phyloP scores from a whole-genome alignment of 1,140 invertebrate genomes.

The Drosophila pachea region DNA sequence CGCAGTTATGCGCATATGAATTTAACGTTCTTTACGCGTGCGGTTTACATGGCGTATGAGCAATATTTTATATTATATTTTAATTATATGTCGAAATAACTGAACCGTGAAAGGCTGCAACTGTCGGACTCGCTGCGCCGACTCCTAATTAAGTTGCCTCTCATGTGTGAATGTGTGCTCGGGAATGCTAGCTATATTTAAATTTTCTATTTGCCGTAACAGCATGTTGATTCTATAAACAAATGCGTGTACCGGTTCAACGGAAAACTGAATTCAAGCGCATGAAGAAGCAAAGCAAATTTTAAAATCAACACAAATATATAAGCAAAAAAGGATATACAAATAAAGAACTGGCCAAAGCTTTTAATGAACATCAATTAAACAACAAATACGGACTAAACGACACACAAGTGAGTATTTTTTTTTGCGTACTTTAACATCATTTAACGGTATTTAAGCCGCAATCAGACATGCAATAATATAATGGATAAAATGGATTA shows the following conservation, averaged over 20 bases:
- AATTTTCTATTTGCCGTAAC: constrained; percentile 3
- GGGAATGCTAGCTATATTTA: constrained; percentile 10
- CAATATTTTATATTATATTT: constrained; percentile 16
- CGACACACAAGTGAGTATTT: constrained; percentile 54
- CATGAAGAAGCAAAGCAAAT: constrained; percentile 7
- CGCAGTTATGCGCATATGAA: constrained; percentile 31
- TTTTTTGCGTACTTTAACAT: not conserved
- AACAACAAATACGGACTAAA: constrained; percentile 38
- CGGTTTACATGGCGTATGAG: constrained; percentile 24
- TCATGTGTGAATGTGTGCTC: not conserved
- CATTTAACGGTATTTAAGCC: not conserved
- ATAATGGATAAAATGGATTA: not conserved
- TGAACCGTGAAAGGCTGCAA: constrained; percentile 18
- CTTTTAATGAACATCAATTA: constrained; percentile 42
- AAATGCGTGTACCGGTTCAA: not conserved
- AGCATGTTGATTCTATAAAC: constrained; percentile 3
- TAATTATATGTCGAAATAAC: constrained; percentile 38
- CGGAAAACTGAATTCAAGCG: constrained; percentile 1
- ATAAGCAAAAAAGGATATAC: constrained; percentile 1
- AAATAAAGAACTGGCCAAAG: constrained; percentile 1
- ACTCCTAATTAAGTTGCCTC: constrained; percentile 1
- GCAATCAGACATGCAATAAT: not conserved
- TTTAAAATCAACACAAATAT: constrained; percentile 18
- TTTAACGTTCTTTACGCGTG: constrained; percentile 34
- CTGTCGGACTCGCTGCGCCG: constrained; percentile 2